Percentiles rank a stretch among this genome's conserved stretches.
These are phyloP conservation scores for Cochlearius cochlearius DNA, from an alignment of 2,113 vertebrate genomes.

Conservation along the genomic window DNA sequence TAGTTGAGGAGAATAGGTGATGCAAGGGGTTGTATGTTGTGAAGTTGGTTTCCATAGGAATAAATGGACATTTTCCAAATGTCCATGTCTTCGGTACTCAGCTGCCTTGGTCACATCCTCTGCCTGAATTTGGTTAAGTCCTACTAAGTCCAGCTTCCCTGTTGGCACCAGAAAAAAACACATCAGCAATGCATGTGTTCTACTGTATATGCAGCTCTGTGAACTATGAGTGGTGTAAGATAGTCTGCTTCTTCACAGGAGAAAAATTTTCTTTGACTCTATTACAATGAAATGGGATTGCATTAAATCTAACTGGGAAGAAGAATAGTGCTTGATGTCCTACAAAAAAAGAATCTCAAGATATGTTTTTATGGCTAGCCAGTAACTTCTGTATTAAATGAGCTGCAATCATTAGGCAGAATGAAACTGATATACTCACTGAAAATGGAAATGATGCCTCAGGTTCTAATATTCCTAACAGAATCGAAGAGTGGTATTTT, in stretches of 20 bases:
- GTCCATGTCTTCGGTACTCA: neutral
- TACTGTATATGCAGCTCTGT: neutral
- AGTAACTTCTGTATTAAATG: neutral
- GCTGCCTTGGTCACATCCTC: neutral
- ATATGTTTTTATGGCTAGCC: neutral
- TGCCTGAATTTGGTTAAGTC: neutral
- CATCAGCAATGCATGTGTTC: neutral
- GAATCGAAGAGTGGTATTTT: neutral
- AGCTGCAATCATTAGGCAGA: neutral
- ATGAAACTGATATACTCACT: neutral
- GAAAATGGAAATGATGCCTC: neutral
- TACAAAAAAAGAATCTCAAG: neutral
- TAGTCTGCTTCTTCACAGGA: neutral
- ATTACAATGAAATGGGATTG: neutral
- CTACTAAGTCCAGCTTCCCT: neutral
- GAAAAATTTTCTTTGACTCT: neutral
- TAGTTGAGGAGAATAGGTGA: neutral
- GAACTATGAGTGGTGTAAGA: neutral
- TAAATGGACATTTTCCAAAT: neutral
- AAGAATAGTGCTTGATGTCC: neutral
- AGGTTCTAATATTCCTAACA: neutral
- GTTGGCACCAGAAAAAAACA: neutral
- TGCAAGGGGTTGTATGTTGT: neutral
- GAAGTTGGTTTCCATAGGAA: neutral
- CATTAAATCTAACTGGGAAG: neutral